Base-by-base conservation (phyloP, 2,888 invertebrate species). In the Lymantria monacha region DNA sequence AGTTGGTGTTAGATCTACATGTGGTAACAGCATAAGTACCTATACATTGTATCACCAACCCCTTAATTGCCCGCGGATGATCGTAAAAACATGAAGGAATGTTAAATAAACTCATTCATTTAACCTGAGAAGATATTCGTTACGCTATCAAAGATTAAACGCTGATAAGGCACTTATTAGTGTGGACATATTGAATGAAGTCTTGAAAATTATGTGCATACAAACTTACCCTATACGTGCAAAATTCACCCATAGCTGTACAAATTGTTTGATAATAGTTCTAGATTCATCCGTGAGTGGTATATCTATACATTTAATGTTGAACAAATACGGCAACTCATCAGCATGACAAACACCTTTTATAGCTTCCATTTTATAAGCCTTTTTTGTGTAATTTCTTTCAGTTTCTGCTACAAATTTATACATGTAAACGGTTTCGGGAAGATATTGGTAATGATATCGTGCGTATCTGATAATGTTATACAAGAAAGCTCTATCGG, bases 331-430 rank as follows among this genome's bases (percentile, higher is more conserved):
- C 3, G 74, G 74, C 22, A 89, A 63, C 0, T 91, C 91, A 50
- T 91, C 91, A 2, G 85, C 76, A 57, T 91, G 91, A 60, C 91
- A 91, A 1, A 85, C 88, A 1, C 90, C 91, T 45, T 75, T 57
- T 1, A 81, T 48, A 3, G 62, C 51, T 3, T 85, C 74, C 84
- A 90, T 82, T 41, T 85, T 79, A 49, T 90, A 90, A 42, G 68
- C 57, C 43, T 69, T 79, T 66, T 90, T 90, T 11, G 81, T 76
- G 48, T 74, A 72, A 65, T 88, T 90, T 44, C 90, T 75, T 45
- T 87, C 89, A 11, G 86, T 84, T 71, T 89, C 89, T 7, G 81
- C 80, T 3, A 58, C 61, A 62, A 91, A 89, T 55, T 85, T 81
- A 61, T 89, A 91, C 8, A 89, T 51, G 55, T 78, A 90, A 8